These are phyloP conservation scores for Falco cherrug DNA, from an alignment of 2,797 vertebrate genomes.

Conservation along the genomic window DNA sequence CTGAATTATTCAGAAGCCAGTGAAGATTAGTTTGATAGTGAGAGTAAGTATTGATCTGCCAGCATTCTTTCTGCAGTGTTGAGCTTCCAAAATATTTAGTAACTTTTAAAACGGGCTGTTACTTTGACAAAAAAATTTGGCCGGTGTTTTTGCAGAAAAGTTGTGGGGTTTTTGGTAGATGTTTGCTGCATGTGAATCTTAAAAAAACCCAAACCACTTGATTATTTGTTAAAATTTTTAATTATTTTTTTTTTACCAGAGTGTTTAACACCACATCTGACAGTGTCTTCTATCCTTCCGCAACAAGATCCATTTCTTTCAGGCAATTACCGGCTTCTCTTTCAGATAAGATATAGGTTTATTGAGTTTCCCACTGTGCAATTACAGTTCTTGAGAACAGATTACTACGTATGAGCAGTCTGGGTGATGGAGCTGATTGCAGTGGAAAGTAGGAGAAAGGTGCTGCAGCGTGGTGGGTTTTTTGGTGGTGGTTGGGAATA, in stretches of 20 bases:
- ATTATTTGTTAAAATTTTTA: too few species aligned
- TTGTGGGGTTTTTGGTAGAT: fast-evolving
- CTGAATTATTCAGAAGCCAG: conserved; percentile 73
- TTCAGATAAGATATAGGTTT: conserved; percentile 38
- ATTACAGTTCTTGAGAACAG: conserved; percentile 3
- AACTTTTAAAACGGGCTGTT: background rate
- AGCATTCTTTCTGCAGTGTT: background rate
- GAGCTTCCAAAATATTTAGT: conserved; percentile 10
- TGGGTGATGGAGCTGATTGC: background rate
- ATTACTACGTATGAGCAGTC: background rate
- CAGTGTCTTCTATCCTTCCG: background rate
- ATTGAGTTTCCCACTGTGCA: conserved; percentile 54
- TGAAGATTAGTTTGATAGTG: conserved; percentile 52
- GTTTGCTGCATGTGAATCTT: background rate
- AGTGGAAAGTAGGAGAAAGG: background rate
- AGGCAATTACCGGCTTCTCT: conserved; percentile 26
- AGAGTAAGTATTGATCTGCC: conserved; percentile 51
- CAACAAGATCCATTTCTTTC: conserved; percentile 26
- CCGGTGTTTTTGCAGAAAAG: background rate
- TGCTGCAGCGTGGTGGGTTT: background rate
- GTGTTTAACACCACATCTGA: background rate
- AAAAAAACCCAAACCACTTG: background rate
- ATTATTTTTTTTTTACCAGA: background rate
- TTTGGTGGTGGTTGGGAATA: background rate
- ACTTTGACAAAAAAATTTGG: background rate